phyloP scores from a whole-genome alignment of 2,797 vertebrate species.

The Acrossocheilus fasciatus region DNA sequence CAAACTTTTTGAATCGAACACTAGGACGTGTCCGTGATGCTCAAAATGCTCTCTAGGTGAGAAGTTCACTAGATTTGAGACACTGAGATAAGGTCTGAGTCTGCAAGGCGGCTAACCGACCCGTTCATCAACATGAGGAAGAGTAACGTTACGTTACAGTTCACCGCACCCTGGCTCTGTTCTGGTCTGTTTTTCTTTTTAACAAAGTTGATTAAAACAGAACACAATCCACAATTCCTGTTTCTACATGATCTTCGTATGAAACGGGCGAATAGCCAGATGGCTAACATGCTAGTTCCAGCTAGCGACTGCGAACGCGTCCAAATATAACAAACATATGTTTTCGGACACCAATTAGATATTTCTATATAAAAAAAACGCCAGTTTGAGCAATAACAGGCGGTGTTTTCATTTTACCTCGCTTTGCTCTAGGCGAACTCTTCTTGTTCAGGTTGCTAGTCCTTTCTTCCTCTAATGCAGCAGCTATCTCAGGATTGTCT shows the following conservation, averaged over 20 bases:
- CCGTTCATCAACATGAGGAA: constrained; percentile 20
- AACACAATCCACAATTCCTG: neutral
- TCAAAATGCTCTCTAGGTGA: neutral
- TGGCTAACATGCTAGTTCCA: constrained; percentile 40
- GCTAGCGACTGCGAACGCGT: constrained; percentile 43
- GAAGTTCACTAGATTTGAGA: constrained; percentile 9
- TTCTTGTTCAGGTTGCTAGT: constrained; percentile 86
- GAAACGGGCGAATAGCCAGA: constrained; percentile 28
- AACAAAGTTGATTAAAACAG: neutral
- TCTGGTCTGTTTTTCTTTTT: neutral
- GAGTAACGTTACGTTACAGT: neutral
- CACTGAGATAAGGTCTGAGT: neutral
- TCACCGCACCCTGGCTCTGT: neutral
- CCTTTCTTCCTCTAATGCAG: constrained; percentile 96
- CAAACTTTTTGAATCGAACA: neutral
- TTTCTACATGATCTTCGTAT: neutral
- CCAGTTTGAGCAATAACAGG: neutral
- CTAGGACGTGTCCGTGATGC: neutral
- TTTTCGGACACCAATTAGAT: neutral
- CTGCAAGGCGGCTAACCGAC: constrained; percentile 16
- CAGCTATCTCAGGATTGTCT: constrained; percentile 98
- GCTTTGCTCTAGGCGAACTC: constrained; percentile 85
- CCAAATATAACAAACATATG: neutral
- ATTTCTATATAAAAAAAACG: neutral
- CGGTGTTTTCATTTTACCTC: constrained; percentile 77